A percentile compares a stretch with the other conserved stretches of the same genome.
These are phyloP conservation scores for Melipona beecheii DNA, from an alignment of 2,888 invertebrate genomes.

Conservation along the genomic window DNA sequence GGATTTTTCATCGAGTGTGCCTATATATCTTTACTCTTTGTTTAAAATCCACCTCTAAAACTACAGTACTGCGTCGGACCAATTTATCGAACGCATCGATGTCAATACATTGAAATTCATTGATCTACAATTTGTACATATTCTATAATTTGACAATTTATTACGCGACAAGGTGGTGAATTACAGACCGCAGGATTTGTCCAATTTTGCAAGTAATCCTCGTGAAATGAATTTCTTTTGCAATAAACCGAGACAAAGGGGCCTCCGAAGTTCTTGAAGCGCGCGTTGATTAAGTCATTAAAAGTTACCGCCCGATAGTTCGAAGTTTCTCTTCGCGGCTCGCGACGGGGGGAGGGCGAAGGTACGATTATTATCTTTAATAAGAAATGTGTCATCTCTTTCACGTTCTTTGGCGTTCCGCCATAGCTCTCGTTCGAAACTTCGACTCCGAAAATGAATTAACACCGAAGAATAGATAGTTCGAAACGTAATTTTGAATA, in stretches of 20 bases:
- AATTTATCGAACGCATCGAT: too few species aligned
- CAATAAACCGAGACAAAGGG: background rate
- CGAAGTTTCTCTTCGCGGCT: background rate
- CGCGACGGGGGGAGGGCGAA: too few species aligned
- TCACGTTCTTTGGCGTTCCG: background rate
- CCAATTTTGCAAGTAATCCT: background rate
- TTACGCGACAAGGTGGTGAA: background rate
- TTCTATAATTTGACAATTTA: background rate
- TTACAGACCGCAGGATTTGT: too few species aligned
- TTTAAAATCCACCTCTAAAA: too few species aligned
- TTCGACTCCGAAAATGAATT: background rate
- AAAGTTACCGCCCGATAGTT: slow-evolving; percentile 3
- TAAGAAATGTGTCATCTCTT: background rate
- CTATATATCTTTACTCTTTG: too few species aligned
- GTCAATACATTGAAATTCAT: too few species aligned
- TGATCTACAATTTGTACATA: background rate
- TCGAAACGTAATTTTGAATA: too few species aligned
- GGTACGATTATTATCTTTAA: background rate
- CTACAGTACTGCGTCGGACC: too few species aligned
- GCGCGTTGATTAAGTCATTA: slow-evolving; percentile 10
- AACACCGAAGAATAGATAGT: too few species aligned
- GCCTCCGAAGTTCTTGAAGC: background rate
- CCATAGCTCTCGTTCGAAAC: background rate
- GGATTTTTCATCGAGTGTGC: too few species aligned
- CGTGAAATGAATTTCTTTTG: background rate